Evolutionary conservation across 2,888 invertebrate genomes (phyloP), one percentile per base, ranked within the genome.

Genomic region (Phasia obesa): DNA sequence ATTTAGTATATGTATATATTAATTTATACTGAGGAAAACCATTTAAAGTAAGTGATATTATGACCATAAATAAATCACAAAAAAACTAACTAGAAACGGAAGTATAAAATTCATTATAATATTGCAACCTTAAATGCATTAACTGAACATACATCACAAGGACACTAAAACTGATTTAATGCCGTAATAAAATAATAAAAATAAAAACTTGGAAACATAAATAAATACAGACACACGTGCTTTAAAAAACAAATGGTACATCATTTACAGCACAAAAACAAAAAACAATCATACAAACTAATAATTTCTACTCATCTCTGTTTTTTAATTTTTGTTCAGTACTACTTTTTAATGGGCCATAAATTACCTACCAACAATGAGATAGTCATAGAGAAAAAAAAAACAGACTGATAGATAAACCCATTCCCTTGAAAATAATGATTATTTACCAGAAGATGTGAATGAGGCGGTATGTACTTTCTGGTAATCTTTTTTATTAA

Each of bases 361-460:
- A 89, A 89, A 89, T 89, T 87, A 89, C 85, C 62, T 85, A 85
- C 85, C 87, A 89, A 88, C 88, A 88, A 88, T 87, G 88, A 71
- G 74, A 81, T 77, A 77, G 47, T 47, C 67, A 19, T 17, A 27
- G 81, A 69, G 38, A 65, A 27, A 42, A 65, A 27, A 42, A 42
- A 44, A 13, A 55, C 35, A 23, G 47, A 57, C 25, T 42, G 70
- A 53, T 19, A 67, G 53, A 53, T 55, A 71, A 78, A 71, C 70
- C 64, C 13, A 42, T 44, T 25, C 44, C 2, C 2, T 15, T 44
- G 21, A 7, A 47, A 44, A 35, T 4, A 31, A 17, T 13, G 1
- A 47, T 13, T 4, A 6, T 31, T 13, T 60, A 17, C 23, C 15
- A 47, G 2, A 21, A n/a, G 4, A 17, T 53, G 23, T 51, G 9